phyloP scores from a whole-genome alignment of 2,888 invertebrate genomes.

The Fragum sueziense region DNA sequence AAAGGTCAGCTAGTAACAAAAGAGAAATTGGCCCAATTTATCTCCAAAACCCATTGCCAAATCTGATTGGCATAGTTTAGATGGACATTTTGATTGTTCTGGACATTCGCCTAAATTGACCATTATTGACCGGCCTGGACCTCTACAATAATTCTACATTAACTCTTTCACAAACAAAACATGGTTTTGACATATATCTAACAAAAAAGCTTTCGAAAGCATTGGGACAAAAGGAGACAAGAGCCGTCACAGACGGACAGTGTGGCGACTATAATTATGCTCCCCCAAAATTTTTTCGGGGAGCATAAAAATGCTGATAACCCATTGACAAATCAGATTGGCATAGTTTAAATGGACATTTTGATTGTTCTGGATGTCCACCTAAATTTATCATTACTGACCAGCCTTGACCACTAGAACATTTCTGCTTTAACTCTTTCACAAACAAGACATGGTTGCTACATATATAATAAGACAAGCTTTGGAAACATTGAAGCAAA shows the following conservation, averaged over 20 bases:
- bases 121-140: not conserved
- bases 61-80: not conserved
- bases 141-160: not conserved
- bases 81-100: not conserved
- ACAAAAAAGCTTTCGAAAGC: too few species aligned
- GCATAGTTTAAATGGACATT: not conserved
- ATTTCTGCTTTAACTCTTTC: not conserved
- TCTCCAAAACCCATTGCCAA: not conserved
- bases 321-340: not conserved
- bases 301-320: too few species aligned
- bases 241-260: too few species aligned
- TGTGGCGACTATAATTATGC: too few species aligned
- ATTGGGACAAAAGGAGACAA: too few species aligned
- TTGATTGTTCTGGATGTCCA: not conserved
- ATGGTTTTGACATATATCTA: too few species aligned
- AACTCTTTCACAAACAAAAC: not conserved
- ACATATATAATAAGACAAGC: too few species aligned
- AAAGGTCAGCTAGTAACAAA: too few species aligned
- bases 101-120: constrained; percentile 1
- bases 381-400: not conserved
- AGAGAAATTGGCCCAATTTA: too few species aligned
- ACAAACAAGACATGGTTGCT: too few species aligned
- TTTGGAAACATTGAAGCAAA: too few species aligned
- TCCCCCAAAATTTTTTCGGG: too few species aligned
- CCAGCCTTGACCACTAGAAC: not conserved